Evolutionary conservation across 2,888 invertebrate genomes (phyloP), one percentile per base, ranked within the genome.

Genomic region (Lithophane socia): DNA sequence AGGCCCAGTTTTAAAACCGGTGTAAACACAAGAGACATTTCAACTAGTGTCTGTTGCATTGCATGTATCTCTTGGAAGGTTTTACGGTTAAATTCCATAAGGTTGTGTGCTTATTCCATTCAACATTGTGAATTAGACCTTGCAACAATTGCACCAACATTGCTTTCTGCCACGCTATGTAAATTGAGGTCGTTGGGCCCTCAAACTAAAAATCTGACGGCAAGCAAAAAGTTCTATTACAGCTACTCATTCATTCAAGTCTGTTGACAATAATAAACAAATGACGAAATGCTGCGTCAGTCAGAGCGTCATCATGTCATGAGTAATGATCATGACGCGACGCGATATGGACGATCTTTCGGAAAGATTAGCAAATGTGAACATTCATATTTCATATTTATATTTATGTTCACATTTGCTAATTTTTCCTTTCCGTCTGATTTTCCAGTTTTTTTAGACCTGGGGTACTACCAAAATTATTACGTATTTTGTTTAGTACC

Each of bases 251-350:
- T 69, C 60, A 71, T 63, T 37, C n/a, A 82, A 58, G 16, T 54
- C n/a, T 16, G 12, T 64, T 5, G 24, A 73, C 60, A 80, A 80
- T 60, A 69, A 80, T 79, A 69, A 73, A 84, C 80, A 69, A 80
- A 73, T 80, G 68, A 73, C 68, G 80, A 37, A 12, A 61, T 21
- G 13, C 10, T 37, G 24, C 66, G 70, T 67, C 82, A 82, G 9
- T 2, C 65, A 69, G 12, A 7, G 24, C 56, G 47, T 58, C 66
- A 81, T 60, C 61, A 21, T 29, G 16, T 84, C 84, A 82, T 56
- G 3, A 67, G 12, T 82, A 69, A 79, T n/a, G 2, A 37, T 54
- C 2, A 58, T 73, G 65, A 80, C 65, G 73, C 3, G 65, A 80
- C 65, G 73, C 3, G 16, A 24, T 56, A 2, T 8, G 10, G 66